These are phyloP conservation scores for Nycticorax nycticorax DNA, from an alignment of 2,113 vertebrate genomes.

Conservation along the genomic window DNA sequence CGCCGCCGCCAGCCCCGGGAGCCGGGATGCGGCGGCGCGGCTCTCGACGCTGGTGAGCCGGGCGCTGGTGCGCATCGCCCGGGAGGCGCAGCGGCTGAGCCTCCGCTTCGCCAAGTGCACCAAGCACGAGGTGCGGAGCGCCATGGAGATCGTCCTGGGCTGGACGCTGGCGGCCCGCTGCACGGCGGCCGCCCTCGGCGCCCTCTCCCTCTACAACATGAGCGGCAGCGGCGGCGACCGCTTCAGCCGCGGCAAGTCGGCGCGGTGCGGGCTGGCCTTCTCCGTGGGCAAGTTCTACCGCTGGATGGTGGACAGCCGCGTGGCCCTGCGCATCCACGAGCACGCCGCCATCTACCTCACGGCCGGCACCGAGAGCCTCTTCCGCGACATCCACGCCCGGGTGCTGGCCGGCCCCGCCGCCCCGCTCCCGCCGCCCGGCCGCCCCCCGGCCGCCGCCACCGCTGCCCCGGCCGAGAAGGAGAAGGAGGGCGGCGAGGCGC, in stretches of 20 bases:
- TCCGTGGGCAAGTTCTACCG: constrained; percentile 95
- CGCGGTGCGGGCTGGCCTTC: constrained; percentile 90
- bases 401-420: constrained; percentile 68
- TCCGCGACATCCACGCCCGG: constrained; percentile 87
- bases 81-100: constrained; percentile 93
- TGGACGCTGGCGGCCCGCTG: constrained; percentile 89
- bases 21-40: constrained; percentile 84
- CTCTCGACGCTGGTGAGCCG: constrained; percentile 90
- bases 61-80: constrained; percentile 87
- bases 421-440: constrained; percentile 29
- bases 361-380: constrained; percentile 91
- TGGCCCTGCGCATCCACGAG: constrained; percentile 92
- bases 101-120: constrained; percentile 96
- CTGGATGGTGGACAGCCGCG: constrained; percentile 96
- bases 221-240: constrained; percentile 92
- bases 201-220: constrained; percentile 94
- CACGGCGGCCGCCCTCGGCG: constrained; percentile 87
- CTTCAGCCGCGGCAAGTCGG: constrained; percentile 91
- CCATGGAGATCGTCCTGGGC: constrained; percentile 89
- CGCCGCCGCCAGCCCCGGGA: constrained; percentile 55
- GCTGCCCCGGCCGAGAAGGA: constrained; percentile 21
- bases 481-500: constrained; percentile 74
- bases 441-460: not conserved
- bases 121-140: constrained; percentile 94
- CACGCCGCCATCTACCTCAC: constrained; percentile 96